Base-by-base conservation (phyloP, 2,888 invertebrate genomes). In the Chymomyza procnemis region DNA sequence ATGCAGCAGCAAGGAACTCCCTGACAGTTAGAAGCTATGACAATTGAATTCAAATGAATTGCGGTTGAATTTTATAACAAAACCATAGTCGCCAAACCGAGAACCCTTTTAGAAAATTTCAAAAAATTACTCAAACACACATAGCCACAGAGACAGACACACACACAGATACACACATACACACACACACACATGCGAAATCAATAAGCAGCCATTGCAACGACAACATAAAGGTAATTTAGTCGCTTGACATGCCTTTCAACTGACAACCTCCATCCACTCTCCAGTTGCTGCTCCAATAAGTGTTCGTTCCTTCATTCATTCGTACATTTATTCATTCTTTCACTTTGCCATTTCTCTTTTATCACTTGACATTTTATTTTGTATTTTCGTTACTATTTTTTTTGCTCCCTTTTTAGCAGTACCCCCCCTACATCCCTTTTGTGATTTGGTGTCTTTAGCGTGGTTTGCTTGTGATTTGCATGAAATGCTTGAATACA, bases 41-140 rank as follows among this genome's bases (percentile, higher is more conserved):
- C 87, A 86, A 86, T 86, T 83, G 85, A 81, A 82, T 84, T 80
- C 75, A 79, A 82, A 85, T 80, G 81, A 85, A 83, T 83, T 85
- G 86, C 86, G 79, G 86, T 83, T 80, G 66, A 73, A 63, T 74
- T 72, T 64, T 71, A 74, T 54, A 12, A 5, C 59, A 34, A 71
- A 69, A 68, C 72, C 34, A 41, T 41, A 41, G 34, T 41, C 34
- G 12, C 34, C 76, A 78, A 50, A 57, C 46, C 58, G 63, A 63
- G 46, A 60, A 63, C 57, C 41, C 16, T 34, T 18, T 41, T 61
- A 30, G 46, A 14, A 21, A 64, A 50, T 63, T 21, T 52, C 26
- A 50, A 55, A 22, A 18, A 22, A 19, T 22, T 1, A 6, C 5
- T 19, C 54, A 54, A 18, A 19, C 54, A 54, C 54, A 21, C 14